These are phyloP conservation scores for Telenomus remus DNA, from an alignment of 1,140 invertebrate species.

Conservation along the genomic window DNA sequence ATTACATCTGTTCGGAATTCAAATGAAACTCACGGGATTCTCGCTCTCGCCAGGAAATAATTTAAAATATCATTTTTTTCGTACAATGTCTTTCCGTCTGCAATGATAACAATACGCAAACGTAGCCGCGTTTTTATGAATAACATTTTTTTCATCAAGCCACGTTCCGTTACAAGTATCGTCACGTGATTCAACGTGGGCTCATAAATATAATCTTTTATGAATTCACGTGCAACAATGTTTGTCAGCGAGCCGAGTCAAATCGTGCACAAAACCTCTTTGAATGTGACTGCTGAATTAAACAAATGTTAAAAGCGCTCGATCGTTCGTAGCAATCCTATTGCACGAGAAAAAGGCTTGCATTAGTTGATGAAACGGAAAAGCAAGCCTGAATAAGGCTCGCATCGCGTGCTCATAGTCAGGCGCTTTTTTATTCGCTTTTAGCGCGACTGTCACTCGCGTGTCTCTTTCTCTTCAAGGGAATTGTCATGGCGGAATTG, in stretches of 20 bases:
- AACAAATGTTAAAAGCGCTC: slow-evolving; percentile 14
- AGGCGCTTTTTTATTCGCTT: slow-evolving; percentile 25
- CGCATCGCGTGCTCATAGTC: slow-evolving; percentile 16
- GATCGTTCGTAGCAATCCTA: not conserved
- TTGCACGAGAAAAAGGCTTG: not conserved
- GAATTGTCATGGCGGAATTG: slow-evolving; percentile 58
- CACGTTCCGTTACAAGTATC: slow-evolving; percentile 21
- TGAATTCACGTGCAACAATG: slow-evolving; percentile 22
- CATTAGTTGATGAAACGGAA: slow-evolving; percentile 17
- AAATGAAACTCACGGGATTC: no score
- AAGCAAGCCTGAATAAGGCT: slow-evolving; percentile 7
- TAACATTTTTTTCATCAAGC: no score
- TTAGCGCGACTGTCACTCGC: slow-evolving; percentile 22
- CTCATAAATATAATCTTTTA: slow-evolving; percentile 40
- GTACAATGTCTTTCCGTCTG: no score
- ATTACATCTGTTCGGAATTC: no score
- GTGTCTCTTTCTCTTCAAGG: slow-evolving; percentile 23
- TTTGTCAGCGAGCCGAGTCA: slow-evolving; percentile 17
- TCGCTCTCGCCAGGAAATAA: no score
- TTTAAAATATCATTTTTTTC: no score
- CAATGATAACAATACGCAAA: no score
- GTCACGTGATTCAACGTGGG: slow-evolving; percentile 16
- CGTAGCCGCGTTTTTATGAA: no score
- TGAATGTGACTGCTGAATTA: slow-evolving; percentile 10
- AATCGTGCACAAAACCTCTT: slow-evolving; percentile 9